phyloP scores from a whole-genome alignment of 2,888 invertebrate genomes.

The Kryphioiulus occultus region DNA sequence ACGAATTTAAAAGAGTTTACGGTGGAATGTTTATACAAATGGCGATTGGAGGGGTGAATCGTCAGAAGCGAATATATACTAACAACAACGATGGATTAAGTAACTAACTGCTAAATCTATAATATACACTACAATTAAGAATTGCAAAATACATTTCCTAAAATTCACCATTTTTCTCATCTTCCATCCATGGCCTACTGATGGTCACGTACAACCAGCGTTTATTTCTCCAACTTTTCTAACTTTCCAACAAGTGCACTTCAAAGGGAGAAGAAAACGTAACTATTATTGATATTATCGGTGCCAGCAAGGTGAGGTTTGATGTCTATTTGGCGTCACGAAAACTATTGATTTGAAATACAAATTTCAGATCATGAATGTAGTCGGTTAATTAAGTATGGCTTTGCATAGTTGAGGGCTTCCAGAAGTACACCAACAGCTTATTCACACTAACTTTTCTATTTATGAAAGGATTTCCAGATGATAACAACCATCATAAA shows the following conservation, averaged over 20 bases:
- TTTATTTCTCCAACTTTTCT: background rate
- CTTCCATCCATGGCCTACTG: background rate
- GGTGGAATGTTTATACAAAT: conserved; percentile 33
- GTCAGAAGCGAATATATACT: background rate
- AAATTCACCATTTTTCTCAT: background rate
- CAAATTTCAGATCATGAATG: background rate
- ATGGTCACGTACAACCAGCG: background rate
- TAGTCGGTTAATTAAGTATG: background rate
- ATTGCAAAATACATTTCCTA: background rate
- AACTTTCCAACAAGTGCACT: conserved; percentile 15
- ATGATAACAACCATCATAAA: background rate
- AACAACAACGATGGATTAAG: background rate
- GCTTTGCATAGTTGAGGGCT: conserved; percentile 4
- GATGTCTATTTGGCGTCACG: background rate
- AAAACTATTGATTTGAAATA: background rate
- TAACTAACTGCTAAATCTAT: conserved; percentile 20
- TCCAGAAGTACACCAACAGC: background rate
- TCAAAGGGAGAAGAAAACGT: background rate
- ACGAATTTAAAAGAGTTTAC: conserved; percentile 18
- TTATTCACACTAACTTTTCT: background rate
- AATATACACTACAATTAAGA: conserved; percentile 8
- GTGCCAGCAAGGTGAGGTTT: background rate
- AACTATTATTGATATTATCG: background rate
- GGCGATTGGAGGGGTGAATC: conserved; percentile 8
- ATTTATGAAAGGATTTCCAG: background rate